Base-by-base conservation (phyloP, 2,888 invertebrate genomes). In the Cyaniris semiargus region DNA sequence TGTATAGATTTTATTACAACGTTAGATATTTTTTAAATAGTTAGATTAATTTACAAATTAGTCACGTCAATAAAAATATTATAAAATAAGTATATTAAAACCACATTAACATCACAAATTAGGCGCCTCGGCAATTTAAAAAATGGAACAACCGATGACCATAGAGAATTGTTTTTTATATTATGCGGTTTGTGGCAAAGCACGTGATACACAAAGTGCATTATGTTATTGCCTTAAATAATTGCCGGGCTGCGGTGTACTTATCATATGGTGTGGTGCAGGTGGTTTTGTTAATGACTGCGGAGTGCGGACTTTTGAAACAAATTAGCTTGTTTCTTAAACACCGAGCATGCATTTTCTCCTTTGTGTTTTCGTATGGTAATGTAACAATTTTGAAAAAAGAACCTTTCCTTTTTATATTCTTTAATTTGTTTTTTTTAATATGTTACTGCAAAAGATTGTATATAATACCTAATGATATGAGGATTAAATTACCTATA, bases 281-380 rank as follows among this genome's bases (percentile, higher is more conserved):
- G 48, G 53, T 48, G 74, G 38, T 38, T 38, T 38, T 72, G 23
- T 72, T 72, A 72, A 72, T 72, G 72, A 27, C 53, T 74, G 72
- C 72, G 74, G 74, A 74, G 66, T 31, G 23, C 74, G 21, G 53
- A 38, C 44, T 72, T 44, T 72, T 74, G 53, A 27, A 74, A 48
- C 74, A 74, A 74, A 74, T 74, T 74, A 27, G 74, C 74, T 48
- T 44, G 72, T 48, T 74, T 74, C 74, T 44, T 48, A 48, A 48
- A 74, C 72, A 44, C 38, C 5, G 48, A 48, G 53, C 5, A 38
- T 44, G 44, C 13, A 38, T 21, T 72, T 38, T 38, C 38, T n/a
- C 38, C 66, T 66, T 66, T 66, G 66, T 66, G 27, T 66, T 66
- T 66, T 66, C 66, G 66, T 18, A 66, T 66, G 66, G 66, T 66